Evolutionary conservation across 2,113 vertebrate species (phyloP).

Genomic region (Euleptes europaea): DNA sequence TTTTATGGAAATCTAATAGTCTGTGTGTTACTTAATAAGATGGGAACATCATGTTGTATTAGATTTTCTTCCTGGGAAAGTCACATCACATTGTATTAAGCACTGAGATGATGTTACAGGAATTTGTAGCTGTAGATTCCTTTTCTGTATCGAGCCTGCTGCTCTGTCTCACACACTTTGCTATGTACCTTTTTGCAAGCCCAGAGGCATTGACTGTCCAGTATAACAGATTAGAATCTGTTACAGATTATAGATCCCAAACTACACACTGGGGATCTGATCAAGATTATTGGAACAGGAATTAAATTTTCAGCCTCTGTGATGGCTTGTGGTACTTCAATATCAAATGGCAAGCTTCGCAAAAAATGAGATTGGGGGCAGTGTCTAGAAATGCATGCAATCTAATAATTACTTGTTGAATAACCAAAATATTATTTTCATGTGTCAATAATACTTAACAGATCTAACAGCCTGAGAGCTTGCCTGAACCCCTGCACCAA

Average conservation of each 20-base stretch:
- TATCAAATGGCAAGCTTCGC: background rate
- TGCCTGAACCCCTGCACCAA: background rate
- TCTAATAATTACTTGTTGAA: background rate
- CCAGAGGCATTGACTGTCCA: slow-evolving; percentile 29
- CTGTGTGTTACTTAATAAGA: slow-evolving; percentile 27
- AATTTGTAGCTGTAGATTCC: slow-evolving; percentile 1
- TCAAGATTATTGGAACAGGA: slow-evolving; percentile 25
- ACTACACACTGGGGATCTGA: slow-evolving; percentile 21
- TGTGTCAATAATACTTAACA: background rate
- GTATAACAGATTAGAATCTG: slow-evolving; percentile 30
- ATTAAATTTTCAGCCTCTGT: background rate
- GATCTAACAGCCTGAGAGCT: background rate
- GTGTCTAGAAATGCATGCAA: slow-evolving; percentile 1
- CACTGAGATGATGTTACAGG: slow-evolving; percentile 12
- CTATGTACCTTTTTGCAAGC: slow-evolving; percentile 24
- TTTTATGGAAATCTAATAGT: slow-evolving; percentile 37
- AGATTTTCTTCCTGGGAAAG: slow-evolving; percentile 41
- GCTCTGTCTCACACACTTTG: background rate
- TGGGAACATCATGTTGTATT: slow-evolving; percentile 23
- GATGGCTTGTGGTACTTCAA: background rate
- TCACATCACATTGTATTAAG: slow-evolving; percentile 39
- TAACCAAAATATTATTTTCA: background rate
- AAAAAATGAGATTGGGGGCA: background rate
- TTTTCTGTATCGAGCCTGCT: background rate
- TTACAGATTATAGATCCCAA: slow-evolving; percentile 29